phyloP scores from a whole-genome alignment of 2,113 vertebrate genomes.

The Zosterops hypoxanthus region DNA sequence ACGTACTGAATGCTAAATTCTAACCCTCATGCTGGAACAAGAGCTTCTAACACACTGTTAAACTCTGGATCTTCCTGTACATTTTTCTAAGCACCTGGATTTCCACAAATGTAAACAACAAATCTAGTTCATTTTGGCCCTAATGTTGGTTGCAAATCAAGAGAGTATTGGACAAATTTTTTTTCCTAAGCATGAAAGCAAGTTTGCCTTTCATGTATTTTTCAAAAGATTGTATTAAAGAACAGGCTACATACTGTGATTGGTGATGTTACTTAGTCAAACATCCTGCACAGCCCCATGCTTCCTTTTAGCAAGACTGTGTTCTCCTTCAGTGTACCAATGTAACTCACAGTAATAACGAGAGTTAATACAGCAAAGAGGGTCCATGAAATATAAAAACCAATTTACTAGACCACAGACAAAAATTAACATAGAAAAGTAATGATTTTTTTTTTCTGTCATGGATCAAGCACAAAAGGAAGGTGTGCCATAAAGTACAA shows the following conservation, averaged over 20 bases:
- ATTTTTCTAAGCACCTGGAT: not conserved
- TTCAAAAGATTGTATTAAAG: not conserved
- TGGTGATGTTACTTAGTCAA: not conserved
- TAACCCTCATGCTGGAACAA: not conserved
- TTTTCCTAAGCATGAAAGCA: not conserved
- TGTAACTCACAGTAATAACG: not conserved
- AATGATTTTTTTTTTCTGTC: not conserved
- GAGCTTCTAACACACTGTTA: not conserved
- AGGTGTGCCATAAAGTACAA: not conserved
- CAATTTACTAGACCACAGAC: not conserved
- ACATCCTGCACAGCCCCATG: fast-evolving
- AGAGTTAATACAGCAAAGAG: not conserved
- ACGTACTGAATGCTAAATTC: not conserved
- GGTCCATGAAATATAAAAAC: not conserved
- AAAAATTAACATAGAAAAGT: not conserved
- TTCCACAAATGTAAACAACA: not conserved
- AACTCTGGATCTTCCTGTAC: not conserved
- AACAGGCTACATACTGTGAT: fast-evolving
- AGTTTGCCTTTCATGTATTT: not conserved
- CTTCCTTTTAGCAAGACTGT: not conserved
- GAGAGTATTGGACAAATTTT: not conserved
- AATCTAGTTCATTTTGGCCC: not conserved
- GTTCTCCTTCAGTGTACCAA: not conserved
- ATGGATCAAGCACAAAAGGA: not conserved
- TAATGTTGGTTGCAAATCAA: not conserved